phyloP scores from a whole-genome alignment of 1,140 invertebrate genomes.

The Samia ricini region DNA sequence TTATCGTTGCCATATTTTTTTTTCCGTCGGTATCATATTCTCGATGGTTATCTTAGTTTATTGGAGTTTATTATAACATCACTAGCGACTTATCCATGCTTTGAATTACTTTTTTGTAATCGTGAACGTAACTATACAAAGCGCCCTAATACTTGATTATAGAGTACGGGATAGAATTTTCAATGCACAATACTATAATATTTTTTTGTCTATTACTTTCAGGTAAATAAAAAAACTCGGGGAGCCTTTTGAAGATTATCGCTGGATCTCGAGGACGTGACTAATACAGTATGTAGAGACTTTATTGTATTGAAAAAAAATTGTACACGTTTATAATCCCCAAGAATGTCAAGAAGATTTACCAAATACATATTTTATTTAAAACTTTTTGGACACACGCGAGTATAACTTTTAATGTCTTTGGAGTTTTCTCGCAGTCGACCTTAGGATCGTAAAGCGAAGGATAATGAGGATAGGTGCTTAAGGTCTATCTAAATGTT shows the following conservation, averaged over 20 bases:
- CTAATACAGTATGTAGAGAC: not conserved
- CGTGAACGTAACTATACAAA: not conserved
- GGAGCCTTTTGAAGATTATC: not conserved
- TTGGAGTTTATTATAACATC: conserved; percentile 7
- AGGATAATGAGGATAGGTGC: too few species aligned
- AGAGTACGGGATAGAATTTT: not conserved
- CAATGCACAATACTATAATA: conserved; percentile 1
- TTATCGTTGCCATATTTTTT: too few species aligned
- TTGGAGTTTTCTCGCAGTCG: too few species aligned
- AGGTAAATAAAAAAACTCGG: conserved; percentile 7
- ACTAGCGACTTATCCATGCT: not conserved
- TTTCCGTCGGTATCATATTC: too few species aligned
- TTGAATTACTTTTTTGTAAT: not conserved
- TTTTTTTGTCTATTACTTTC: conserved; percentile 8
- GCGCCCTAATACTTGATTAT: not conserved
- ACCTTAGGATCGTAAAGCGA: too few species aligned
- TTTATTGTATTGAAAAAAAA: not conserved
- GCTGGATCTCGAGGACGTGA: not conserved
- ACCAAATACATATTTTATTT: too few species aligned
- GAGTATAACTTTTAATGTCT: too few species aligned
- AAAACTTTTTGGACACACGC: too few species aligned
- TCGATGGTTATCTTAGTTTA: not conserved
- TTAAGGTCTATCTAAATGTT: too few species aligned
- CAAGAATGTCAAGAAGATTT: not conserved
- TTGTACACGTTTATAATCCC: not conserved